Percentiles rank a stretch among this genome's conserved stretches.
Conservation (phyloP, 2,113 vertebrate genomes). For the Nerophis lumbriciformis region DNA sequence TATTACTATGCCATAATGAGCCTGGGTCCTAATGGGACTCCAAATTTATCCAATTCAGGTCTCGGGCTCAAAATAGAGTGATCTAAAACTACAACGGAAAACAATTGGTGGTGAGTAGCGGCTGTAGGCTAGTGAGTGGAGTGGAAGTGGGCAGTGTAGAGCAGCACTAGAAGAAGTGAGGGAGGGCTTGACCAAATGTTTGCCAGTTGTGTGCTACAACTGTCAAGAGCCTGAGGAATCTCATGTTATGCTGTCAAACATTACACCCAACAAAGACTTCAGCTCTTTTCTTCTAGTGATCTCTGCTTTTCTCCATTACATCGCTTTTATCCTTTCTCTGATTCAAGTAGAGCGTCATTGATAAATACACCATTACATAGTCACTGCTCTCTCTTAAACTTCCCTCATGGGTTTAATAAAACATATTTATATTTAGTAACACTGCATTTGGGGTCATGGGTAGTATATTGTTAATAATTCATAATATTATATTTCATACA, state of each 20-base stretch:
- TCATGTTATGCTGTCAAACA: slow-evolving; percentile 58
- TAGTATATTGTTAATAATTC: too few species aligned
- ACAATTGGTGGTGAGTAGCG: slow-evolving; percentile 18
- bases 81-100: slow-evolving; percentile 25
- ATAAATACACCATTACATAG: neutral
- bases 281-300: neutral
- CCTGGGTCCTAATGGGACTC: slow-evolving; percentile 36
- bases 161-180: slow-evolving; percentile 10
- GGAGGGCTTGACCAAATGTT: slow-evolving; percentile 41
- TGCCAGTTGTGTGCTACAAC: slow-evolving; percentile 44
- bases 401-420: too few species aligned
- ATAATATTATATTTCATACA: too few species aligned
- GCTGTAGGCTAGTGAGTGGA: slow-evolving; percentile 4
- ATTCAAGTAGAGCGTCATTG: neutral
- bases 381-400: neutral
- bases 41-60: slow-evolving; percentile 49
- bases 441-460: too few species aligned
- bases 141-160: neutral
- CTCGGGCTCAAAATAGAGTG: slow-evolving; percentile 46
- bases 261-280: slow-evolving; percentile 50
- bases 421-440: too few species aligned
- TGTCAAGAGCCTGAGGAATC: slow-evolving; percentile 57
- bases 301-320: slow-evolving; percentile 3
- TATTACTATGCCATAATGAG: slow-evolving; percentile 48
- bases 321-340: slow-evolving; percentile 1